Percentiles rank a stretch among this genome's conserved stretches.
Evolutionary conservation across 30 jellyfish, hydroid and myxozoan genomes (phyloP).

Genomic region (Cassiopea andromeda): DNA sequence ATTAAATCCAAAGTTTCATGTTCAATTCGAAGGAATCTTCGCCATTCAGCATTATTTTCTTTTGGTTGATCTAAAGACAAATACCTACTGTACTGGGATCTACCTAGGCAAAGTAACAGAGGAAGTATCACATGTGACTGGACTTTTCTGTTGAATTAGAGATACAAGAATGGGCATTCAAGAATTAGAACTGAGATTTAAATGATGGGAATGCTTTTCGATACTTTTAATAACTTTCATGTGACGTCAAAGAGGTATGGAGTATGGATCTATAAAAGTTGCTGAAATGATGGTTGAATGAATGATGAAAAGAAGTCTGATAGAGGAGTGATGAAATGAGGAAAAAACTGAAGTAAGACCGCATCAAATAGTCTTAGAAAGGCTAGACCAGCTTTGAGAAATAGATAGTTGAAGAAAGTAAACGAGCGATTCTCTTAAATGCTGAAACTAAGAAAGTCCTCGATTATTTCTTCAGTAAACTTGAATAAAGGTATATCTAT

Average conservation of each 20-base stretch:
- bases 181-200: neutral
- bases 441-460: neutral
- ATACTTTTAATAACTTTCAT: neutral
- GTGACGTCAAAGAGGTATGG: neutral
- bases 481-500: too few species aligned
- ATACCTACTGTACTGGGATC: neutral
- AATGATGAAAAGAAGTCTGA: neutral
- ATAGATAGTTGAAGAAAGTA: neutral
- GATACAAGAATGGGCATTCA: neutral
- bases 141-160: neutral
- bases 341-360: neutral
- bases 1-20: neutral
- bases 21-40: neutral
- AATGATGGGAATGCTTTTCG: neutral
- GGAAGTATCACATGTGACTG: neutral
- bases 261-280: neutral
- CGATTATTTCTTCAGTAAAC: neutral
- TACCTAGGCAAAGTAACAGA: neutral
- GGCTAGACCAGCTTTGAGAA: too few species aligned
- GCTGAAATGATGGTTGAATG: neutral
- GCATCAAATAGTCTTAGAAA: neutral
- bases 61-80: neutral
- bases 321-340: neutral
- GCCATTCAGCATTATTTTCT: neutral
- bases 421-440: neutral